Evolutionary conservation across 2,113 vertebrate genomes (phyloP), one percentile per base, ranked within the genome.

Genomic region (Synodontis membranacea): DNA sequence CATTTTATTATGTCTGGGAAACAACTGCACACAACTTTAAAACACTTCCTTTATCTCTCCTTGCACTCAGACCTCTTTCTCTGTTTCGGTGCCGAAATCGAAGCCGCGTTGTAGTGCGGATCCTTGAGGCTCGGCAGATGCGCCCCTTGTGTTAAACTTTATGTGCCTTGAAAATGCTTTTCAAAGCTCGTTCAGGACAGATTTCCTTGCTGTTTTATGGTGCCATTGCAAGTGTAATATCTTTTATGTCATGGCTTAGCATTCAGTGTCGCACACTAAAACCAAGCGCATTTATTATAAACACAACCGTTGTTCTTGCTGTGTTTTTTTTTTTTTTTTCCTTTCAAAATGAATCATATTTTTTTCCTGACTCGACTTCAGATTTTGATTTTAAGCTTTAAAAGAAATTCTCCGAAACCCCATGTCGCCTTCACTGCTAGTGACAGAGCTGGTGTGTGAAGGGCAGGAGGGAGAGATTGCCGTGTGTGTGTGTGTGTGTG

Each of bases 91-190:
- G 94, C 94, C 94, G 95, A 95, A 95, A 95, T 92, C 93, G 93
- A 94, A 95, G 95, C 94, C 95, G 94, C 94, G 84, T 15, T 94
- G 94, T 95, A 93, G 25, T 94, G 94, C 93, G 94, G 95, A 95
- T 95, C 93, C 95, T 94, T 91, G 93, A 92, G 94, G 95, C 94
- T 95, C 93, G 95, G 95, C 95, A 95, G 95, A 95, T 95, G 96
- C 95, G 95, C 94, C 95, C 95, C 94, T 82, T 95, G 94, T 95
- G 95, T 96, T 96, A 97, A 96, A 96, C 94, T 96, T 96, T 96
- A 96, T 96, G 96, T 96, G 93, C 95, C 95, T 96, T 96, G 94
- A 95, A 96, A 96, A 93, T 94, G 95, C 93, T 92, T 95, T 95
- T 94, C 93, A 93, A 94, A 95, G 86, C 94, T 95, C 95, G 93